phyloP scores from a whole-genome alignment of 2,113 vertebrate genomes.

The Ameiurus melas region DNA sequence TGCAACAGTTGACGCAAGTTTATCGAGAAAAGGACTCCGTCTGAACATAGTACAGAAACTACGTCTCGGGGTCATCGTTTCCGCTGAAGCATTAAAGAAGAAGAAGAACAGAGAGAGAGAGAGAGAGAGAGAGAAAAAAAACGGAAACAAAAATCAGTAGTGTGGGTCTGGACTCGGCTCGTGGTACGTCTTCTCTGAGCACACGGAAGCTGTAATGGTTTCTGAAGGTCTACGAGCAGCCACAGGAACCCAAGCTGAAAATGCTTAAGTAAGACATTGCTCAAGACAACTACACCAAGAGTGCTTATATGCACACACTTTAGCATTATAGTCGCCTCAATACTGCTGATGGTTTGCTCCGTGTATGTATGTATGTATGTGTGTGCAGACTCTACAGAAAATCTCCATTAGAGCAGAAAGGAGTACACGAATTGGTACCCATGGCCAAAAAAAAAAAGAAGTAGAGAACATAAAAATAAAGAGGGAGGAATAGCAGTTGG shows the following conservation, averaged over 20 bases:
- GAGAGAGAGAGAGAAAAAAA: too few relatives aligned
- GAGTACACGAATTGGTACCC: neutral
- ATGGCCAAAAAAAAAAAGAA: neutral
- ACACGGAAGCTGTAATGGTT: neutral
- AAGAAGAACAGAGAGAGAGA: too few relatives aligned
- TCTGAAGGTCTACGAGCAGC: neutral
- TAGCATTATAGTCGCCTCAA: neutral
- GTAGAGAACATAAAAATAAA: too few relatives aligned
- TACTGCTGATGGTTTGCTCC: neutral
- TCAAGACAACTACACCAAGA: constrained; percentile 4
- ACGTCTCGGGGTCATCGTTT: neutral
- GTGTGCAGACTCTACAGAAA: neutral
- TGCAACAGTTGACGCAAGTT: neutral
- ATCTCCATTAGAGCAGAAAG: neutral
- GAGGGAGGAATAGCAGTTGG: too few relatives aligned
- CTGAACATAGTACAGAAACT: neutral
- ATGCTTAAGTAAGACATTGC: neutral
- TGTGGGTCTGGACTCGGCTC: neutral
- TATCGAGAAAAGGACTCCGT: neutral
- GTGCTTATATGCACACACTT: constrained; percentile 10
- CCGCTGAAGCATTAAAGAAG: neutral
- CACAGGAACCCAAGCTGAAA: neutral
- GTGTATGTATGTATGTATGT: neutral
- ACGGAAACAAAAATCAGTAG: neutral
- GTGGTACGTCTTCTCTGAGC: neutral